Percentiles rank a stretch among this genome's conserved stretches.
phyloP scores from a whole-genome alignment of 2,888 invertebrate species.

The Congeria kusceri region DNA sequence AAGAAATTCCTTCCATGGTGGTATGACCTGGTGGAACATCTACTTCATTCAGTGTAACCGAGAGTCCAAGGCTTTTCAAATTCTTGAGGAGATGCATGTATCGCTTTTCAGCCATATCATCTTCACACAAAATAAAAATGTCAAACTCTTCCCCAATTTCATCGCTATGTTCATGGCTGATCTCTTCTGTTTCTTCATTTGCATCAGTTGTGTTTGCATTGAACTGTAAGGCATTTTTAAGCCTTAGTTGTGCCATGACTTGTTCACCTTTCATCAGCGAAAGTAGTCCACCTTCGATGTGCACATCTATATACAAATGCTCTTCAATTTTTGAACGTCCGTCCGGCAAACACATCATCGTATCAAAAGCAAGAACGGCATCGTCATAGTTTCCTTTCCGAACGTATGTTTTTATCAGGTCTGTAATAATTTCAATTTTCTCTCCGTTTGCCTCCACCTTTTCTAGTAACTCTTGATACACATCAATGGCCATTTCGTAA shows the following conservation, averaged over 20 bases:
- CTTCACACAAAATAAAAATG: slow-evolving; percentile 36
- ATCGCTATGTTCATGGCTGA: slow-evolving; percentile 4
- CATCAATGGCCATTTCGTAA: slow-evolving; percentile 22
- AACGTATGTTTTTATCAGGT: slow-evolving; percentile 20
- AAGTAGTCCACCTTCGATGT: slow-evolving; percentile 37
- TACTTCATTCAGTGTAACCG: slow-evolving; percentile 27
- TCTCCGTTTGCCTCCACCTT: slow-evolving; percentile 7
- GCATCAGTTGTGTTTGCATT: not conserved
- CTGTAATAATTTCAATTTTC: slow-evolving; percentile 2
- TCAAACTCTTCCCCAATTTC: slow-evolving; percentile 11
- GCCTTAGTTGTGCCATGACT: slow-evolving; percentile 26
- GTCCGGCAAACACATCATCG: slow-evolving; percentile 33
- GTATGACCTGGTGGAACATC: slow-evolving; percentile 6
- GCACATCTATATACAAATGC: slow-evolving; percentile 16
- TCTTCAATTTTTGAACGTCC: slow-evolving; percentile 14
- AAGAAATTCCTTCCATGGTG: slow-evolving; percentile 12
- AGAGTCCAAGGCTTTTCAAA: slow-evolving; percentile 7
- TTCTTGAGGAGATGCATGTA: not conserved
- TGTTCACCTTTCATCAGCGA: slow-evolving; percentile 17
- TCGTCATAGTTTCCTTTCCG: slow-evolving; percentile 25
- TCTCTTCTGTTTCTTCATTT: not conserved
- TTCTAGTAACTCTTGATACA: slow-evolving; percentile 15
- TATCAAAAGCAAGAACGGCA: slow-evolving; percentile 32
- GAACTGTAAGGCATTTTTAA: slow-evolving; percentile 28
- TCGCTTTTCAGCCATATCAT: not conserved